Evolutionary conservation across 1,140 invertebrate genomes (phyloP).

Genomic region (Sinonovacula constricta): DNA sequence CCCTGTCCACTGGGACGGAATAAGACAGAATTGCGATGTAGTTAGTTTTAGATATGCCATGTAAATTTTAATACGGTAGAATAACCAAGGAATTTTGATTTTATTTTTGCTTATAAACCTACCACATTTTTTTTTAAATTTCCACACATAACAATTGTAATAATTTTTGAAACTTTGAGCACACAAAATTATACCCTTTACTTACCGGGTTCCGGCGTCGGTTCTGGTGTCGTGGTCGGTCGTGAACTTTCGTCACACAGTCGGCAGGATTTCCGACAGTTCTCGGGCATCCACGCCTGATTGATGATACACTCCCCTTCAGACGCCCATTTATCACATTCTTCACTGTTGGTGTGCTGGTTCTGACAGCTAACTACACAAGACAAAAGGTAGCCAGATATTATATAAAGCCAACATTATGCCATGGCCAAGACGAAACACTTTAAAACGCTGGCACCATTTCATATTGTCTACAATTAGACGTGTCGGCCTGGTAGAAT

Average conservation of each 20-base stretch:
- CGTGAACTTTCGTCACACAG: conserved; percentile 36
- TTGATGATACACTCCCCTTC: conserved; percentile 66
- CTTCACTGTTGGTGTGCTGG: conserved; percentile 43
- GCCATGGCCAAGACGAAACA: background rate
- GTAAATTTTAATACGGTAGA: too few relatives aligned
- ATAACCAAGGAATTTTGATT: too few relatives aligned
- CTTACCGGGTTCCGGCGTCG: background rate
- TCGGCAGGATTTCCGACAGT: conserved; percentile 66
- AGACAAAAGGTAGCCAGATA: too few relatives aligned
- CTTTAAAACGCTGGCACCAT: background rate
- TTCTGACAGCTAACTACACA: conserved; percentile 58
- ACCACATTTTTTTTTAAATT: too few relatives aligned
- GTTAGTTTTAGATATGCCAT: too few relatives aligned
- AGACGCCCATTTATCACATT: conserved; percentile 61
- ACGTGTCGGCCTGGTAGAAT: background rate
- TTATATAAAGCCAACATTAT: too few relatives aligned
- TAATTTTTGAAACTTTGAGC: too few relatives aligned
- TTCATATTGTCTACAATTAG: background rate
- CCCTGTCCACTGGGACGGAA: too few relatives aligned
- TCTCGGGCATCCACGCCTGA: conserved; percentile 61
- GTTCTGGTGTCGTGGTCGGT: conserved; percentile 6
- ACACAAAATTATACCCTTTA: too few relatives aligned
- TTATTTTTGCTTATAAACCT: too few relatives aligned
- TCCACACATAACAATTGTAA: too few relatives aligned
- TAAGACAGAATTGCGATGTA: too few relatives aligned